Conservation (phyloP, 64 coral and sea anemone species). For the Dendronephthya gigantea region DNA sequence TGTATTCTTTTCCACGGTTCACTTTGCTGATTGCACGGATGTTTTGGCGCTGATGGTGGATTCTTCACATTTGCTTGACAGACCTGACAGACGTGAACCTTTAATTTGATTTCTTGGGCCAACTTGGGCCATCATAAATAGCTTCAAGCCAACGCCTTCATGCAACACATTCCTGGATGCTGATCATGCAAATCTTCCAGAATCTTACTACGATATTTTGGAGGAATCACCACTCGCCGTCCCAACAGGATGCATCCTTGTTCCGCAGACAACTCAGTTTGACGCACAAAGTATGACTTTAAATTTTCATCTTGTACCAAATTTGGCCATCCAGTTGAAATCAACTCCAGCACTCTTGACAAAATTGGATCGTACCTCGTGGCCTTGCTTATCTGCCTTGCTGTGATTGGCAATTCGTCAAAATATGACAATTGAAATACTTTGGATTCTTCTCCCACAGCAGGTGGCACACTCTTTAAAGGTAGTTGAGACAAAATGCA, state of each 20-base stretch:
- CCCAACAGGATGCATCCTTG: slow-evolving; percentile 16
- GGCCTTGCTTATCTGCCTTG: neutral
- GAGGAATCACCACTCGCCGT: slow-evolving; percentile 17
- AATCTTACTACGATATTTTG: neutral
- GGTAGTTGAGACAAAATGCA: slow-evolving; percentile 27
- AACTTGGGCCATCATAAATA: slow-evolving; percentile 25
- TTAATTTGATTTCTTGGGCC: neutral
- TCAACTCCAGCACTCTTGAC: neutral
- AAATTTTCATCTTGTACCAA: neutral
- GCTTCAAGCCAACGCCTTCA: neutral
- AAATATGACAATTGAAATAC: neutral
- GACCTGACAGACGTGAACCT: neutral
- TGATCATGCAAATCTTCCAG: slow-evolving; percentile 3
- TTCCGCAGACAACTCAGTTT: neutral
- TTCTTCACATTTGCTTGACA: neutral
- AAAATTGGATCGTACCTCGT: neutral
- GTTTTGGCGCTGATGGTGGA: neutral
- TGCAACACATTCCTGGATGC: neutral
- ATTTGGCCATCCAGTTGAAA: neutral
- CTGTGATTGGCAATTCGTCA: neutral
- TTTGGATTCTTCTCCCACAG: slow-evolving; percentile 28
- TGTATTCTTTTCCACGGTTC: neutral
- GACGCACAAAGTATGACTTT: neutral
- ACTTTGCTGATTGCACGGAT: slow-evolving; percentile 6
- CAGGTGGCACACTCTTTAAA: neutral